phyloP scores from a whole-genome alignment of 2,888 invertebrate species.

The Malacosoma neustria region DNA sequence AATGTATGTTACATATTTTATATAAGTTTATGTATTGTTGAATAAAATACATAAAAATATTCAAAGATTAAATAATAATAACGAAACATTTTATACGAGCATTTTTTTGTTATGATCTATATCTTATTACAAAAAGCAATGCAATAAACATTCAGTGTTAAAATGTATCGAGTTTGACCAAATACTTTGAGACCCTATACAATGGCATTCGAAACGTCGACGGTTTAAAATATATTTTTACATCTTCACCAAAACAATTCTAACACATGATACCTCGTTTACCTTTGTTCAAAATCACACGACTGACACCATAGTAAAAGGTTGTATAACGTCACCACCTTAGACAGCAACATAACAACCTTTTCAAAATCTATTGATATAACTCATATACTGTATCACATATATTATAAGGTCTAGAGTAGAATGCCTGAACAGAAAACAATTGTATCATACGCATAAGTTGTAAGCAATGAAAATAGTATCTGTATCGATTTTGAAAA shows the following conservation, averaged over 20 bases:
- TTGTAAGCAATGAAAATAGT: background rate
- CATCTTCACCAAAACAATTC: background rate
- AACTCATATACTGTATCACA: background rate
- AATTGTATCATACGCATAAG: background rate
- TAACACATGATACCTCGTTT: background rate
- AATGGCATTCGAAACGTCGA: background rate
- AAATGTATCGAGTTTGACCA: background rate
- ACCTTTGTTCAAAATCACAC: background rate
- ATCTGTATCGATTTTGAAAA: background rate
- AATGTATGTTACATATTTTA: no score
- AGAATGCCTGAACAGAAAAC: background rate
- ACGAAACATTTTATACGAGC: no score
- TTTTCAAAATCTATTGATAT: background rate
- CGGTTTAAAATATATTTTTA: no score
- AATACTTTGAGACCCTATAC: background rate
- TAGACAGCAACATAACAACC: background rate
- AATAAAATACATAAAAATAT: no score
- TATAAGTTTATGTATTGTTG: no score
- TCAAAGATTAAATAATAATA: no score
- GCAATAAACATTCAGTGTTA: no score
- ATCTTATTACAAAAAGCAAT: no score
- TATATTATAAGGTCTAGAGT: background rate
- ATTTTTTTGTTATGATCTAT: no score
- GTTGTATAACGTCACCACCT: background rate
- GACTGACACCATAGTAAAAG: background rate